Base-by-base conservation (phyloP, 2,888 invertebrate species). In the Cetonia aurata region DNA sequence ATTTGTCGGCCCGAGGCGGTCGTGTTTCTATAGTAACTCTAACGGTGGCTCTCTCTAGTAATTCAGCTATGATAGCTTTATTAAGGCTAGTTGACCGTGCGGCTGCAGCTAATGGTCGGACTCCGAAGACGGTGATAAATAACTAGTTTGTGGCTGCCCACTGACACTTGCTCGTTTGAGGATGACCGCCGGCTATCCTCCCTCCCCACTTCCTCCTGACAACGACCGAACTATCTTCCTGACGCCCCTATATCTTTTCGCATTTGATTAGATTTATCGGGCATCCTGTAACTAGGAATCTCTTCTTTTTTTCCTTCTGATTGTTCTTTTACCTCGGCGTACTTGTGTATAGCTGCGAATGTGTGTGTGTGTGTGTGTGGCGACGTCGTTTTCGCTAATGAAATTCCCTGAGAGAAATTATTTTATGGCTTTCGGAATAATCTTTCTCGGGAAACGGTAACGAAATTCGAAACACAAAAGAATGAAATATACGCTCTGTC, bases 1-100 rank as follows among this genome's bases (percentile, higher is more conserved):
- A 77, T 76, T 76, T 77, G 77, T 77, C 76, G 73, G 75, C 75
- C 74, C 70, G 73, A 65, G 73, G 75, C 71, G 19, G 17, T 33
- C 67, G 71, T 72, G 75, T 77, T 75, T 72, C 75, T 75, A 75
- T 73, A 75, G 76, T 76, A 75, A 76, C 76, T 74, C 67, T 72
- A 70, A 70, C 74, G 67, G 59, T 42, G 50, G 50, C 48, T 31
- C 44, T 25, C 25, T 52, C 72, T 70, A 72, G 78, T 78, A 78
- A 79, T 78, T 78, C 78, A 75, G 78, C 79, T 78, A 77, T 79
- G 80, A 80, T 80, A 79, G 81, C 79, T 82, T 80, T 82, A 82
- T 82, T 81, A 80, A 79, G 79, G 79, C 75, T 75, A 74, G 78
- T 78, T 78, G 80, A 79, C 79, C 78, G 77, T 77, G 77, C 75